Evolutionary conservation across 2,113 vertebrate genomes (phyloP).

Genomic region (Mesembrinibis cayennensis): DNA sequence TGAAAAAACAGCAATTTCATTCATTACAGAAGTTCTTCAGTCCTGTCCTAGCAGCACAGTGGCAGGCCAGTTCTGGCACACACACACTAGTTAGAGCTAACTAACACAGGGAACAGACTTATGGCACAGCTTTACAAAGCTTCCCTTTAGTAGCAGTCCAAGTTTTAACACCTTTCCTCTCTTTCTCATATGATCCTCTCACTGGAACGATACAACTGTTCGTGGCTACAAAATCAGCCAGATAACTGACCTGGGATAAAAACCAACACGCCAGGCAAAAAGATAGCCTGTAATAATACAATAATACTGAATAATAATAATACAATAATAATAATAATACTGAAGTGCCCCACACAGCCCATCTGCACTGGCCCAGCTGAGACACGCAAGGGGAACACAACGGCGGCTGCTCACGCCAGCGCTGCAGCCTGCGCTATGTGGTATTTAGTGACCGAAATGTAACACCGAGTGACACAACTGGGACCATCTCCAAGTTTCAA

Average conservation of each 20-base stretch:
- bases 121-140: not conserved
- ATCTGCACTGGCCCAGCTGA: not conserved
- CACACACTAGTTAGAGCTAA: not conserved
- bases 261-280: not conserved
- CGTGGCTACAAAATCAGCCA: not conserved
- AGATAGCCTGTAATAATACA: too few relatives aligned
- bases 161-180: not conserved
- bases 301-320: too few relatives aligned
- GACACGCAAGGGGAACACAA: not conserved
- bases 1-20: not conserved
- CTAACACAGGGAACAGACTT: not conserved
- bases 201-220: not conserved
- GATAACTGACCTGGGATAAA: not conserved
- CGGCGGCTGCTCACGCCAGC: not conserved
- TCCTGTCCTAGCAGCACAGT: not conserved
- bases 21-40: not conserved
- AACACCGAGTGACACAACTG: not conserved
- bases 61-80: not conserved
- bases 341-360: not conserved
- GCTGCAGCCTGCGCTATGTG: rapidly evolving
- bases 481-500: not conserved
- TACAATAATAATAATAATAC: too few relatives aligned
- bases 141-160: not conserved
- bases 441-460: not conserved
- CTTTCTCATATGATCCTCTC: not conserved